phyloP scores from a whole-genome alignment of 2,888 invertebrate genomes.

The Nasonia oneida region DNA sequence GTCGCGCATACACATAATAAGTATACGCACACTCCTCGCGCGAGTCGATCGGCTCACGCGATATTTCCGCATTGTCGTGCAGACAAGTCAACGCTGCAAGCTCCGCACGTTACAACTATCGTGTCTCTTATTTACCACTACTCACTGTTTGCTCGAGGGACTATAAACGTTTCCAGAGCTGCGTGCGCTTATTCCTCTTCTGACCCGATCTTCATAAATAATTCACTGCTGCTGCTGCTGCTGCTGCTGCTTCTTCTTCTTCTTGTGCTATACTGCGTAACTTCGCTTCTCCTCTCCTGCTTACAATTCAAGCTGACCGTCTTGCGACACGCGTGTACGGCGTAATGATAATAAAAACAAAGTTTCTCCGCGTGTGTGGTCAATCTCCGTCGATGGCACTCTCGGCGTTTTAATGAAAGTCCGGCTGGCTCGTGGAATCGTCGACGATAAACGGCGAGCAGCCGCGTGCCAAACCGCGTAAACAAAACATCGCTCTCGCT shows the following conservation, averaged over 20 bases:
- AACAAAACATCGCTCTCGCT: background rate
- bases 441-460: background rate
- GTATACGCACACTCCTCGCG: background rate
- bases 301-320: background rate
- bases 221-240: background rate
- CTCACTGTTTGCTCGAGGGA: background rate
- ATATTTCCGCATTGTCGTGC: slow-evolving; percentile 12
- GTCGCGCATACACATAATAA: background rate
- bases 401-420: background rate
- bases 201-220: background rate
- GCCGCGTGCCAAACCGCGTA: slow-evolving; percentile 12
- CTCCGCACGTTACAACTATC: background rate
- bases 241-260: background rate
- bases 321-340: background rate
- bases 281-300: background rate
- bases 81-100: background rate
- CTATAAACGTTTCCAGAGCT: background rate
- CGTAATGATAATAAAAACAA: background rate
- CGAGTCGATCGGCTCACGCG: background rate
- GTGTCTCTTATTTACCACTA: background rate
- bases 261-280: background rate
- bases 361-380: background rate
- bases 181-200: background rate
- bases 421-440: background rate
- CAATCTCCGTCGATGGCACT: background rate